Evolutionary conservation across 2,113 vertebrate species (phyloP), one percentile per base, ranked within the genome.

Genomic region (Pardalotus punctatus): DNA sequence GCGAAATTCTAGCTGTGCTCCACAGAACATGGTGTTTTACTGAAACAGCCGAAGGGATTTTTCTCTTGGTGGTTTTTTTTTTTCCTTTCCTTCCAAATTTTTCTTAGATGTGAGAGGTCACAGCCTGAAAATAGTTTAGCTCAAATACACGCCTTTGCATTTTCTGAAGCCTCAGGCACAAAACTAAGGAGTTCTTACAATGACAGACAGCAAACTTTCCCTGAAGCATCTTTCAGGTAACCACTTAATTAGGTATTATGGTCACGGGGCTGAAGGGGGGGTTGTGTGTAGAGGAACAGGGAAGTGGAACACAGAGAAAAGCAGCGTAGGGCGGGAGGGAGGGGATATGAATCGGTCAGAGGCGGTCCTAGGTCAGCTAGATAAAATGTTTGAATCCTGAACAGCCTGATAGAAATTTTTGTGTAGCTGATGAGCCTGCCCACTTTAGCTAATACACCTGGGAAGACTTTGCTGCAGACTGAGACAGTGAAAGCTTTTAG

Each of bases 271-370:
- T 48, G n/a, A 74, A 47, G 69, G 16, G 10, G 6, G 1, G n/a
- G n/a, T n/a, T 4, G 12, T 5, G 6, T 4, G 18, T 29, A 7
- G 9, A 50, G 77, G 24, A 67, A 60, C 33, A 27, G 3, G 29
- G 12, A 91, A 54, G 14, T 8, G 5, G 27, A 48, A 69, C 19
- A 27, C 6, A 24, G 15, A 65, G 24, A 19, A 56, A 42, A 47
- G 11, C 1, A 1, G 23, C 10, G 22, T 2, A 19, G 2, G 10
- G 8, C 2, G 7, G 51, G 22, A 35, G 24, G 16, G 17, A 45
- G 13, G 35, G 15, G 20, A 19, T 47, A 19, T 11, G 8, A 12
- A 16, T 12, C 1, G 1, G 18, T 72, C 2, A 19, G 40, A 76
- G 31, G 36, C 20, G 28, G 10, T 53, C 22, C n/a, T 72, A 14